Base-by-base conservation (phyloP, 2,113 vertebrate genomes). In the Entomyzon cyanotis region DNA sequence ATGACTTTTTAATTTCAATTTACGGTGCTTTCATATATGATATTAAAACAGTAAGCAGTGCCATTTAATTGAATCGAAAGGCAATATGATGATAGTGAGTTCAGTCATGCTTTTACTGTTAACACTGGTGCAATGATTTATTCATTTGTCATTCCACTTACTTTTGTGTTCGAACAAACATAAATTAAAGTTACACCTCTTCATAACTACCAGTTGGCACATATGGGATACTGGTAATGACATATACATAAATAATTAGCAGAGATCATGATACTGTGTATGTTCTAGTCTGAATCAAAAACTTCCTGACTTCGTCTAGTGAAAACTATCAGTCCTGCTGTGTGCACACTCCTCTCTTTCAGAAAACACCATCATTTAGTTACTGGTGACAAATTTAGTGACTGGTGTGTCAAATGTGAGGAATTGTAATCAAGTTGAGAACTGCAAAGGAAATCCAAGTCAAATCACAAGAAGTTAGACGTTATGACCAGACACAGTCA, bases 121-220 rank as follows among this genome's bases (percentile, higher is more conserved):
- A 94, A 90, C 35, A 55, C 21, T 53, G 8, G 27, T 65, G 41
- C 63, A 69, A 85, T 62, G 63, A 90, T 90, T 94, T 92, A 95
- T 60, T 85, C 3, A 68, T 94, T 92, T 75, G 15, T 87, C 84
- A 79, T 95, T 77, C 35, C 71, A 80, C 63, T 90, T 69, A 92
- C 53, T 87, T 91, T 47, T 56, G 2, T 75, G 35, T 89, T 93
- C 15, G 4, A 93, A 91, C 52, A 82, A 93, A 63, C 27, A 50
- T 69, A 94, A 95, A 94, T 87, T 78, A 75, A 39, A 89, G 33
- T 74, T 78, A 78, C 56, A 68, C 17, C 46, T 83, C 53, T 62
- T 87, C 55, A 30, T 65, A 90, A 73, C 42, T 83, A 89, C 53
- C 70, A 83, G 30, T 30, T 94, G 56, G 50, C 79, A 93, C 24